Evolutionary conservation across 2,113 vertebrate species (phyloP), one percentile per base, ranked within the genome.

Genomic region (Zosterops pallidus): DNA sequence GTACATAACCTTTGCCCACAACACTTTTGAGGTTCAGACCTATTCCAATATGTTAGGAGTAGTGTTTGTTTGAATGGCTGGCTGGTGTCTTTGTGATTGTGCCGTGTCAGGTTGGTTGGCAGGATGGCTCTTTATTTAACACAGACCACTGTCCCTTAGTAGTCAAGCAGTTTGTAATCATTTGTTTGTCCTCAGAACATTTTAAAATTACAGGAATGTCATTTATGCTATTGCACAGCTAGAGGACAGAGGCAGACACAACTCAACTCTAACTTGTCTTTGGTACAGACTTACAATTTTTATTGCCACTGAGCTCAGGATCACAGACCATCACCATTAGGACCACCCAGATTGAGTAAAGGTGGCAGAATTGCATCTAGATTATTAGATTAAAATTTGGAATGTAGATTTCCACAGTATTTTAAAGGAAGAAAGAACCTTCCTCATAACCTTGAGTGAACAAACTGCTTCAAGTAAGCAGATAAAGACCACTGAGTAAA

Each of bases 1-100:
- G 37, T 56, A 25, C 28, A 17, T 92, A 76, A 93, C 88, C 92
- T 87, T 94, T 92, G 78, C 70, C 57, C 86, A 85, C 42, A 87
- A 87, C 62, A 79, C 16, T 94, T 85, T 44, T 76, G 62, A 86
- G 42, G 41, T 82, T 91, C 83, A 87, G 84, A 84, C 9, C 28
- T 86, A 64, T 72, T 71, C 86, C 77, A 35, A 41, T 31, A 84
- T 60, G 19, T 16, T 75, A 56, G n/a, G 47, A 81, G 42, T 21
- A 76, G 50, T 17, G 13, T 16, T 86, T 56, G 10, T 65, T 60
- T 80, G 59, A 77, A 57, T n/a, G 28, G 9, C 5, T 91, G 44
- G 39, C 25, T 94, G 39, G 44, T 71, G 39, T 2, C 60, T 64
- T 79, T 70, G 41, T 76, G 67, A n/a, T 49, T 88, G n/a, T 18